Conservation (phyloP, 1,140 invertebrate genomes). For the Mamestra configurata region DNA sequence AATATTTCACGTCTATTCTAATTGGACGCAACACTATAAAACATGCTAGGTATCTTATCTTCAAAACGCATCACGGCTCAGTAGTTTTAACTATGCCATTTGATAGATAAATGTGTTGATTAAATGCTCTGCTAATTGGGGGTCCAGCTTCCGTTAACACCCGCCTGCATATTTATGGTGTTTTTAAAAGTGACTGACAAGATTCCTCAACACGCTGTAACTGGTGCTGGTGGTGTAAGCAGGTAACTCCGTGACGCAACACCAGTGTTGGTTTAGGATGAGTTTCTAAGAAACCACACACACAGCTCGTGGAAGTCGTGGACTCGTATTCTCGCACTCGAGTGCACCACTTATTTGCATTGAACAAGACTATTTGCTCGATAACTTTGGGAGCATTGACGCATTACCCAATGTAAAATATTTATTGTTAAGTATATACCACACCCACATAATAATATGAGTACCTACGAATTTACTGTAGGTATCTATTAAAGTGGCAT, state of each 20-base stretch:
- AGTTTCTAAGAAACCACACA: constrained; percentile 20
- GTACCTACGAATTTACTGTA: constrained; percentile 53
- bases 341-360: constrained; percentile 12
- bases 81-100: constrained; percentile 39
- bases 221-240: not conserved
- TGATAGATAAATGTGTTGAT: constrained; percentile 22
- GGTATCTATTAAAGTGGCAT: constrained; percentile 57
- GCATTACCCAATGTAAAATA: constrained; percentile 55
- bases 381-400: constrained; percentile 34
- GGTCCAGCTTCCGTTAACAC: constrained; percentile 37
- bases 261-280: constrained; percentile 45
- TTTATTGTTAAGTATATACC: constrained; percentile 49
- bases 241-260: constrained; percentile 31
- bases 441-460: constrained; percentile 50
- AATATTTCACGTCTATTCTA: constrained; percentile 30
- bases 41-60: constrained; percentile 21
- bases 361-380: constrained; percentile 14
- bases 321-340: not conserved
- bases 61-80: constrained; percentile 40
- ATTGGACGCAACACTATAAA: constrained; percentile 25
- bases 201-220: not conserved
- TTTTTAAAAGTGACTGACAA: not conserved
- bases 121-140: constrained; percentile 45
- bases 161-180: constrained; percentile 1
- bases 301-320: not conserved